Conservation (phyloP, 2,113 vertebrate species). For the Ammodramus savannarum region DNA sequence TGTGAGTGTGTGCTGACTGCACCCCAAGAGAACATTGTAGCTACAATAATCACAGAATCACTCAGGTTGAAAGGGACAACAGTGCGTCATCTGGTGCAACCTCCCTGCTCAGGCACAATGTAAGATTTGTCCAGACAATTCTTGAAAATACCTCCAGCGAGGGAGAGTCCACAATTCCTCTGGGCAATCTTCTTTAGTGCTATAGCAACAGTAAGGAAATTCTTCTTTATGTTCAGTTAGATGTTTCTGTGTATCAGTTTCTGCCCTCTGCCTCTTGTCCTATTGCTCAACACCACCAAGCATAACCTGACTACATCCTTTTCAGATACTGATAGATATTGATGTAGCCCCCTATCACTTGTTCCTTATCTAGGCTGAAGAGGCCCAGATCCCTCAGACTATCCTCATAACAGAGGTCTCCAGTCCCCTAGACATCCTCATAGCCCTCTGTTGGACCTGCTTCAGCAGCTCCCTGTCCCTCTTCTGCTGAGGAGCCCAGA, state of each 20-base stretch:
- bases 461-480: background rate
- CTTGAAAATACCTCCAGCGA: background rate
- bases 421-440: background rate
- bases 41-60: background rate
- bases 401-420: background rate
- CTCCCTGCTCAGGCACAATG: background rate
- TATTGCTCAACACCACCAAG: background rate
- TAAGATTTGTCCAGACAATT: background rate
- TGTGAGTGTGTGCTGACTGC: background rate
- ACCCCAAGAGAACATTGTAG: background rate
- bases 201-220: background rate
- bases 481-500: background rate
- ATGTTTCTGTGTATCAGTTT: background rate
- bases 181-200: background rate
- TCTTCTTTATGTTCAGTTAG: background rate
- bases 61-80: background rate
- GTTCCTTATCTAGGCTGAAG: background rate
- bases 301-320: background rate
- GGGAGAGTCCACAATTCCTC: background rate
- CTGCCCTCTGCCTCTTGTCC: background rate
- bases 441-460: background rate
- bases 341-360: background rate
- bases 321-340: background rate
- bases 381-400: background rate
- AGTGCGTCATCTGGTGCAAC: fast-evolving